phyloP scores from a whole-genome alignment of 1,140 invertebrate genomes.

The Coenobita brevimanus region DNA sequence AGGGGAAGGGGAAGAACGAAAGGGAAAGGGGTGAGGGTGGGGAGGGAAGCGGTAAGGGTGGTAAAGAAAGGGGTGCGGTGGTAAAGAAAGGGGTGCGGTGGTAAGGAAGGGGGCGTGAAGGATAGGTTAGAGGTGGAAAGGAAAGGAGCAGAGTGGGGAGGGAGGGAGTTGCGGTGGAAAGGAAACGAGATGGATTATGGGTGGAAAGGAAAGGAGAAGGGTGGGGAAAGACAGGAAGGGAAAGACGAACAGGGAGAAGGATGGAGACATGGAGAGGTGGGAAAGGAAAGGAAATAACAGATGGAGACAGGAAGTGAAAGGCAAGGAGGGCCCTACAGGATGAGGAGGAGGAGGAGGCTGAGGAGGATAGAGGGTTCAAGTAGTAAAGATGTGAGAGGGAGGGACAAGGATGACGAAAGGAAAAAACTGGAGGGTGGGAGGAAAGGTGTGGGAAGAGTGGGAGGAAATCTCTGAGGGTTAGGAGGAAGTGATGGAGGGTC shows the following conservation, averaged over 20 bases:
- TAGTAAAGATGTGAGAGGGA: too few species aligned
- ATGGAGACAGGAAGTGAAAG: neutral
- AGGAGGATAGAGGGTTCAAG: neutral
- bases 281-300: neutral
- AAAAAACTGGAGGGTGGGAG: neutral
- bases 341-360: neutral
- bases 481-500: neutral
- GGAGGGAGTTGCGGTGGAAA: neutral
- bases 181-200: neutral
- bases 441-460: neutral
- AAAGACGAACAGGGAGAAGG: too few species aligned
- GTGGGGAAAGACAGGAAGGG: neutral
- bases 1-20: too few species aligned
- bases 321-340: neutral
- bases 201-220: neutral
- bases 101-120: too few species aligned
- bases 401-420: too few species aligned
- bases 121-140: too few species aligned
- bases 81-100: too few species aligned
- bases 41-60: too few species aligned
- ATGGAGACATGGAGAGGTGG: neutral
- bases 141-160: too few species aligned
- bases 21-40: too few species aligned
- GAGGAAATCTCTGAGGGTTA: neutral
- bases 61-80: too few species aligned